phyloP scores from a whole-genome alignment of 2,888 invertebrate genomes.

The Xestia ashworthii region DNA sequence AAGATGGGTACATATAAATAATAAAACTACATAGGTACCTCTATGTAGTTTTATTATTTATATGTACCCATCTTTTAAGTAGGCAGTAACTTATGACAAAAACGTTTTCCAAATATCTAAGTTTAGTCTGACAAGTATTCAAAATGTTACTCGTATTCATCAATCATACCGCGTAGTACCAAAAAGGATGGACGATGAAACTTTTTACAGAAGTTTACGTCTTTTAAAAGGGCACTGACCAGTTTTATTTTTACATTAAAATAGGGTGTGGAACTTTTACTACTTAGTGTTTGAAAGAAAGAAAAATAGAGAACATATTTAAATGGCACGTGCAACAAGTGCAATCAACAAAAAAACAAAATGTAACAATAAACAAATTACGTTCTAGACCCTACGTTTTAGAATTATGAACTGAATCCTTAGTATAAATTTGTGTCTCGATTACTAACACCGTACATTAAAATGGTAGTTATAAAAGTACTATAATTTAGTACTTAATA shows the following conservation, averaged over 20 bases:
- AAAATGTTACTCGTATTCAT: constrained; percentile 39
- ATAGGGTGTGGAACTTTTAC: neutral
- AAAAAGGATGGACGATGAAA: neutral
- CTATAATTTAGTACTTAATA: neutral
- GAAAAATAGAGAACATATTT: too few relatives aligned
- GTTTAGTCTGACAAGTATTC: constrained; percentile 19
- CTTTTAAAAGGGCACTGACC: neutral
- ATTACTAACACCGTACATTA: neutral
- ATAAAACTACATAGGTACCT: too few relatives aligned
- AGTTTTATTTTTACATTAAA: neutral
- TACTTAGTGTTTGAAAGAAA: neutral
- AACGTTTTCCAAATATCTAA: neutral
- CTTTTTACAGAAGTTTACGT: constrained; percentile 23
- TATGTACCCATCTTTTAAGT: too few relatives aligned
- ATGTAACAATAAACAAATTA: too few relatives aligned
- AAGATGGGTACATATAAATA: neutral
- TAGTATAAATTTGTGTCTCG: neutral
- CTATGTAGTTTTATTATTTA: too few relatives aligned
- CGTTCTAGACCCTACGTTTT: neutral
- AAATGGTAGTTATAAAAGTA: neutral
- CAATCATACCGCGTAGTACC: constrained; percentile 32
- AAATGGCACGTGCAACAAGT: too few relatives aligned
- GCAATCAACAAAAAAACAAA: too few relatives aligned
- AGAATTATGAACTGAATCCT: too few relatives aligned
- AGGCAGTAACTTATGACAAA: too few relatives aligned